Base-by-base conservation (phyloP, 2,888 invertebrate genomes). In the Synanthedon tipuliformis region DNA sequence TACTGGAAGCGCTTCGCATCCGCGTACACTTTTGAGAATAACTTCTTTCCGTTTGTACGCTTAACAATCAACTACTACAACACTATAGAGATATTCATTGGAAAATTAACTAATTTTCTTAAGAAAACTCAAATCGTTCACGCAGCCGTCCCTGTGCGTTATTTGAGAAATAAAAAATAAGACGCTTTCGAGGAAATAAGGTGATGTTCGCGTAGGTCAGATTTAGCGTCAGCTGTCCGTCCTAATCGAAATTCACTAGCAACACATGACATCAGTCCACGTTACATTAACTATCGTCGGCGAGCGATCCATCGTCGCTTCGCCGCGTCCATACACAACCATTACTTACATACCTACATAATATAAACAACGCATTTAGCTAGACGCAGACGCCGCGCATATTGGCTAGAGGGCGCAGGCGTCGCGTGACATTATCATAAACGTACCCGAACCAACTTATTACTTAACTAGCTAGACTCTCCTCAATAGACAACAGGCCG, bases 401-500 rank as follows among this genome's bases (percentile, higher is more conserved):
- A 34, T 34, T 34, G 34, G 34, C 34, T 34, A 34, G 34, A 34
- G 34, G 34, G 45, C 49, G 49, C 23, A 12, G 16, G 49, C 49
- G 49, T 16, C 50, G 50, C 27, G 50, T 13, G 50, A 50, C 50
- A 45, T 13, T 45, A 45, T 45, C 15, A 49, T 49, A 49, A 49
- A 49, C 49, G 48, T 54, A 57, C 64, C 59, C 61, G 63, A 34
- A 63, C 16, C 62, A 34, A 59, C 64, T n/a, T n/a, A n/a, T n/a
- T n/a, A n/a, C n/a, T 60, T 59, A 60, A 41, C 61, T 61, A 60
- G 58, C 63, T 69, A 69, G 62, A 68, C 70, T 66, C 68, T 64
- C 59, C 68, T 64, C 59, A 67, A 71, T 73, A 66, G 62, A 66
- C 70, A 66, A 65, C 72, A 59, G 65, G 66, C 68, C 72, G 68